These are phyloP conservation scores for Phalacrocorax brasilianus DNA, from an alignment of 2,113 vertebrate species.

Conservation along the genomic window DNA sequence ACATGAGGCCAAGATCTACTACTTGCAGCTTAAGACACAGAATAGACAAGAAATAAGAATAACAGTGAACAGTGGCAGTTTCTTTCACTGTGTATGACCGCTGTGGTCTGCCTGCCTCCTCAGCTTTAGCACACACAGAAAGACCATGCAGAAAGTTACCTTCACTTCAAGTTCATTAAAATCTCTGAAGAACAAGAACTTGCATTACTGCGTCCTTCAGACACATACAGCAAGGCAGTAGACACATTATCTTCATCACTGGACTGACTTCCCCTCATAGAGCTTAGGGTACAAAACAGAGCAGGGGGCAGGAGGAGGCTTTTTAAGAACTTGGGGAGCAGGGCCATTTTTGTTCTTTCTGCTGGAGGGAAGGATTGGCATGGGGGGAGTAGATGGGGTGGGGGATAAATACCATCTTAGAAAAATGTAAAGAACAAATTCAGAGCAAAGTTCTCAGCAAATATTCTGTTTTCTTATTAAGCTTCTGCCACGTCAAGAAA, in stretches of 20 bases:
- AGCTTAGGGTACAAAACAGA: neutral
- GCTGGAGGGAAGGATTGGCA: neutral
- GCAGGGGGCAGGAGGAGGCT: neutral
- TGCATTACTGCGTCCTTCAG: neutral
- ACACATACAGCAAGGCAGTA: neutral
- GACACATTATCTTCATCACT: fast-evolving
- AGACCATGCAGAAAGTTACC: neutral
- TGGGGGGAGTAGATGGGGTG: neutral
- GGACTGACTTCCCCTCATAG: neutral
- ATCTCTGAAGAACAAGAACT: neutral
- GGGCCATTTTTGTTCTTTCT: neutral
- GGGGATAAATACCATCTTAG: neutral
- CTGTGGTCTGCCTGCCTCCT: neutral
- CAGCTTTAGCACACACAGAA: neutral
- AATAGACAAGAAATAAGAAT: neutral
- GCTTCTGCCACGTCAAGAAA: neutral
- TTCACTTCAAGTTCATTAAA: neutral
- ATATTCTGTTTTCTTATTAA: neutral
- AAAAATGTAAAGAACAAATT: neutral
- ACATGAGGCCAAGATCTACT: neutral
- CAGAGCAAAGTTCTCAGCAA: neutral
- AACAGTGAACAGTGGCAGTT: neutral
- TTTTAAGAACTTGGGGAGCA: neutral
- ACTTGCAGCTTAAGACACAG: neutral
- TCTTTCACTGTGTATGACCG: neutral